Evolutionary conservation across 2,888 invertebrate species (phyloP).

Genomic region (Campopleginae sp.): DNA sequence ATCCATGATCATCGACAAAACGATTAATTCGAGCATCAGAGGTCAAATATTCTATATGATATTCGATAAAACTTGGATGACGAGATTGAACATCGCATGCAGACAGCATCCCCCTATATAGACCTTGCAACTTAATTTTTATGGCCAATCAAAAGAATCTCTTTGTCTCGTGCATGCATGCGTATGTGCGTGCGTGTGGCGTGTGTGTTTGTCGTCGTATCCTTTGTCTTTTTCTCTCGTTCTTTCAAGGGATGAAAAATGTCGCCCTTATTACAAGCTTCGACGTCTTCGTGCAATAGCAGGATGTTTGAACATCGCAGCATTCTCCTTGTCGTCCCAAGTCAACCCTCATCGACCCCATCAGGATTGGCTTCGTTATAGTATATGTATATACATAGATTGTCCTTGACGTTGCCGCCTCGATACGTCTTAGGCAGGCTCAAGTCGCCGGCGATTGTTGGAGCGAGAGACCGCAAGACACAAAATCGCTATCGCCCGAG

Average conservation of each 20-base stretch:
- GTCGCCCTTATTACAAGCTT: background rate
- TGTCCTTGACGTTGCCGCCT: conserved; percentile 64
- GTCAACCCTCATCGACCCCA: conserved; percentile 29
- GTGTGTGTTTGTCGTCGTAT: background rate
- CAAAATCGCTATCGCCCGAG: conserved; percentile 28
- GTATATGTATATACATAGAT: background rate
- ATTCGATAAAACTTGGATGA: no score
- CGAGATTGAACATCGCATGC: background rate
- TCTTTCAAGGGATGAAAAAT: conserved; percentile 2
- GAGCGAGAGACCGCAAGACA: background rate
- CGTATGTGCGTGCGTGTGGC: no score
- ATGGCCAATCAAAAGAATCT: background rate
- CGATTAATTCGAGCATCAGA: no score
- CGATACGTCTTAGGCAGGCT: conserved; percentile 66
- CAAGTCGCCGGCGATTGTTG: background rate
- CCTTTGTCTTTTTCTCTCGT: background rate
- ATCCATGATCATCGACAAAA: no score
- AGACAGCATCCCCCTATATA: background rate
- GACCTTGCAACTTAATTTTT: background rate
- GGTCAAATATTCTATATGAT: no score
- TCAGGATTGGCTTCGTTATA: conserved; percentile 76
- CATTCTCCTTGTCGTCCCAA: background rate
- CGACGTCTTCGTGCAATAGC: background rate
- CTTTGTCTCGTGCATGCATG: no score
- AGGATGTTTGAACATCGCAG: background rate